A percentile compares a stretch with the other conserved stretches of the same genome.
Conservation (phyloP, 2,888 invertebrate species). For the Eristalinus sepulchralis region DNA sequence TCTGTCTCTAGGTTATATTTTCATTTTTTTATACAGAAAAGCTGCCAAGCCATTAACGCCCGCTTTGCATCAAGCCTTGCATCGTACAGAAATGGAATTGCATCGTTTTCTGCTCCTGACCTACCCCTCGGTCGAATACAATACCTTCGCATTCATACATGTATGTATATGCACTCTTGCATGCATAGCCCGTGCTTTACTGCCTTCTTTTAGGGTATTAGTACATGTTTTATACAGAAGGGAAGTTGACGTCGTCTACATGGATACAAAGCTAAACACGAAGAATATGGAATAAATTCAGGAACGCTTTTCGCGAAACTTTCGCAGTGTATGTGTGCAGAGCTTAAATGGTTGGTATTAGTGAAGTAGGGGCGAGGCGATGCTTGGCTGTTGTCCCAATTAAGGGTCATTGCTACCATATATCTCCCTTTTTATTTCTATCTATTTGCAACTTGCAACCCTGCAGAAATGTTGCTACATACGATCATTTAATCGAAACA, state of each 20-base stretch:
- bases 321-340: neutral
- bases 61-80: constrained; percentile 48
- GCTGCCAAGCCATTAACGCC: constrained; percentile 7
- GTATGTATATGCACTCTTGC: neutral
- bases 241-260: constrained; percentile 27
- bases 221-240: neutral
- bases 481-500: constrained; percentile 42
- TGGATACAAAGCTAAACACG: neutral
- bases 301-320: constrained; percentile 48
- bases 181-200: neutral
- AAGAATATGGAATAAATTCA: constrained; percentile 47
- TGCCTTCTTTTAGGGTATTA: neutral
- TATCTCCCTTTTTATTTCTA: constrained; percentile 58
- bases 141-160: neutral
- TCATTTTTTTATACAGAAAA: neutral
- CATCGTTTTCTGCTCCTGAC: constrained; percentile 69
- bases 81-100: constrained; percentile 60
- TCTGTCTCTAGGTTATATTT: constrained; percentile 71
- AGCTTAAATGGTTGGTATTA: neutral
- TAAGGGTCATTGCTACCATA: constrained; percentile 76
- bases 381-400: constrained; percentile 75
- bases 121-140: constrained; percentile 58
- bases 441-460: constrained; percentile 62
- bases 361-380: constrained; percentile 44
- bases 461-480: constrained; percentile 44